These are phyloP conservation scores for Rhaphigaster nebulosa DNA, from an alignment of 2,888 invertebrate genomes.

Conservation along the genomic window DNA sequence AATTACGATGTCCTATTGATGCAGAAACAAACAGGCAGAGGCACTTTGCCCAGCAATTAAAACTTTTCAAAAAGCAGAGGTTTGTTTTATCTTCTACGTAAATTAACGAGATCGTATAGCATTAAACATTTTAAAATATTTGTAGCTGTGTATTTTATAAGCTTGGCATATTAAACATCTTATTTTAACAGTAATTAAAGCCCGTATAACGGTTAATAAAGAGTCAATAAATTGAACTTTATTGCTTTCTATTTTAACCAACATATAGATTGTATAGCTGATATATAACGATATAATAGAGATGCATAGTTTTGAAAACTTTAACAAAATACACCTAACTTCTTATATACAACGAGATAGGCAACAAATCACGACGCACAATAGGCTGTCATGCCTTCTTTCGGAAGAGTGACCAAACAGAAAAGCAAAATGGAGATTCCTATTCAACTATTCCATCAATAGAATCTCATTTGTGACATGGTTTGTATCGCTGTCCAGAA, in stretches of 20 bases:
- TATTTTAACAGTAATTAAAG: no score
- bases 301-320: no score
- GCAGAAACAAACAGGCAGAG: background rate
- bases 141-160: no score
- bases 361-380: background rate
- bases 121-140: background rate
- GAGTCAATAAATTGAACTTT: no score
- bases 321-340: background rate
- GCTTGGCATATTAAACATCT: no score
- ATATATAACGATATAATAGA: no score
- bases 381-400: background rate
- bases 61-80: background rate
- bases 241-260: no score
- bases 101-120: background rate
- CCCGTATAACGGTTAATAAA: no score
- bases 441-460: background rate
- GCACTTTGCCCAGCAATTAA: background rate
- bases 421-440: background rate
- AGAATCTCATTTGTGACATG: background rate
- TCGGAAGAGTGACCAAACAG: background rate
- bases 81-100: background rate
- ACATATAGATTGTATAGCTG: no score
- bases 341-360: background rate
- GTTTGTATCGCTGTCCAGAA: background rate
- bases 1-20: background rate